Conservation (phyloP, 2,797 vertebrate genomes). For the Coregonus suidteri region DNA sequence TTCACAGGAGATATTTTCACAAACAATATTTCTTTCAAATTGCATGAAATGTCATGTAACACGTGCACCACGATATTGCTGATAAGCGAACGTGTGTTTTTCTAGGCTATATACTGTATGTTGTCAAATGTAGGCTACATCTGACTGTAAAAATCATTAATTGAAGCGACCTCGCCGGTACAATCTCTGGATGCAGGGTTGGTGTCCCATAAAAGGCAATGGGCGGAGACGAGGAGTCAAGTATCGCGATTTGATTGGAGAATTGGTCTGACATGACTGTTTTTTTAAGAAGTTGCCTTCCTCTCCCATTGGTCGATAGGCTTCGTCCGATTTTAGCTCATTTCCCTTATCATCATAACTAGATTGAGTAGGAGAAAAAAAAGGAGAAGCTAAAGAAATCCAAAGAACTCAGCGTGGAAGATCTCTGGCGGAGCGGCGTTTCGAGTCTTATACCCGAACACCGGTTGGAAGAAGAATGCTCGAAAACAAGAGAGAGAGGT, state of each 20-base stretch:
- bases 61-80: too few relatives aligned
- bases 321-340: slow-evolving; percentile 80
- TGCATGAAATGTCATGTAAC: too few relatives aligned
- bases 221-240: slow-evolving; percentile 49
- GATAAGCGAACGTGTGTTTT: too few relatives aligned
- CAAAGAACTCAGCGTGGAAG: slow-evolving; percentile 37
- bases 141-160: too few relatives aligned
- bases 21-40: too few relatives aligned
- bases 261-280: slow-evolving; percentile 68
- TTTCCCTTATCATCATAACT: slow-evolving; percentile 71
- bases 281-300: slow-evolving; percentile 25
- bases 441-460: slow-evolving; percentile 30
- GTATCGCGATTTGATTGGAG: slow-evolving; percentile 65
- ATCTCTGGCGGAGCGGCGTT: slow-evolving; percentile 56
- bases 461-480: slow-evolving; percentile 75
- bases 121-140: too few relatives aligned
- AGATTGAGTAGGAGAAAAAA: slow-evolving; percentile 48
- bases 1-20: too few relatives aligned
- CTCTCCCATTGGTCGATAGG: slow-evolving; percentile 65
- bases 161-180: too few relatives aligned
- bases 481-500: slow-evolving; percentile 79
- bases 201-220: slow-evolving; percentile 61
- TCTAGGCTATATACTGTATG: too few relatives aligned
- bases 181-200: slow-evolving; percentile 14
- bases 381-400: slow-evolving; percentile 42